Percentiles rank a stretch among this genome's conserved stretches.
These are phyloP conservation scores for Ephydatia muelleri DNA, from an alignment of 37 sponge, comb jelly and placozoan species.

Conservation along the genomic window DNA sequence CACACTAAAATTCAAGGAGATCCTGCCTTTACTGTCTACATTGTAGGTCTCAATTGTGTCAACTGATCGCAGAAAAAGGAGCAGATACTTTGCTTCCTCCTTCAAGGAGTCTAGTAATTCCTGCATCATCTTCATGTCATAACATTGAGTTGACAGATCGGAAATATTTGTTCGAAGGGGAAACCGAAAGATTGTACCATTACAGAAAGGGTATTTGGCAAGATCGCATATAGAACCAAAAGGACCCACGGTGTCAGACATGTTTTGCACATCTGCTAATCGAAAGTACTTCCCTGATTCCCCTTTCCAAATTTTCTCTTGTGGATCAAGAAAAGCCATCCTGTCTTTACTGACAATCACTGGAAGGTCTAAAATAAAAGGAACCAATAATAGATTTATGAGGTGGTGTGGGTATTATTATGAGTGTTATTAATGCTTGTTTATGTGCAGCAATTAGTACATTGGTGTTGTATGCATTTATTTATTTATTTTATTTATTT, in stretches of 20 bases:
- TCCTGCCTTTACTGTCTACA: neutral
- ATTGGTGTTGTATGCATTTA: too few relatives aligned
- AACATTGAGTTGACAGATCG: slow-evolving; percentile 6
- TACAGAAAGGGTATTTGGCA: neutral
- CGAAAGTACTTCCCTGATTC: slow-evolving; percentile 13
- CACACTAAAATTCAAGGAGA: neutral
- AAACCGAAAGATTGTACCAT: slow-evolving; percentile 46
- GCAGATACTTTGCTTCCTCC: slow-evolving; percentile 37
- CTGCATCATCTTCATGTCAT: slow-evolving; percentile 13
- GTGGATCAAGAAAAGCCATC: slow-evolving; percentile 39
- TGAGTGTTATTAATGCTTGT: too few relatives aligned
- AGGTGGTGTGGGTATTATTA: too few relatives aligned
- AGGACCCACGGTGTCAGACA: neutral
- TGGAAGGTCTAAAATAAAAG: slow-evolving; percentile 17
- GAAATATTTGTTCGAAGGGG: slow-evolving; percentile 41
- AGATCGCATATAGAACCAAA: slow-evolving; percentile 14
- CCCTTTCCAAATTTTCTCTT: slow-evolving; percentile 27
- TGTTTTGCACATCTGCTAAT: neutral
- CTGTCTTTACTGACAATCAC: slow-evolving; percentile 28
- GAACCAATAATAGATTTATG: too few relatives aligned
- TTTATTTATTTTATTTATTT: too few relatives aligned
- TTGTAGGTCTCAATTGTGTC: slow-evolving; percentile 13
- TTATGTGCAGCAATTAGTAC: too few relatives aligned
- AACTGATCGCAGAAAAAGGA: slow-evolving; percentile 42
- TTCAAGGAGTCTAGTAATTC: slow-evolving; percentile 16